Percentiles rank a stretch among this genome's conserved stretches.
These are phyloP conservation scores for Tuberolachnus salignus DNA, from an alignment of 2,888 invertebrate species.

Conservation along the genomic window DNA sequence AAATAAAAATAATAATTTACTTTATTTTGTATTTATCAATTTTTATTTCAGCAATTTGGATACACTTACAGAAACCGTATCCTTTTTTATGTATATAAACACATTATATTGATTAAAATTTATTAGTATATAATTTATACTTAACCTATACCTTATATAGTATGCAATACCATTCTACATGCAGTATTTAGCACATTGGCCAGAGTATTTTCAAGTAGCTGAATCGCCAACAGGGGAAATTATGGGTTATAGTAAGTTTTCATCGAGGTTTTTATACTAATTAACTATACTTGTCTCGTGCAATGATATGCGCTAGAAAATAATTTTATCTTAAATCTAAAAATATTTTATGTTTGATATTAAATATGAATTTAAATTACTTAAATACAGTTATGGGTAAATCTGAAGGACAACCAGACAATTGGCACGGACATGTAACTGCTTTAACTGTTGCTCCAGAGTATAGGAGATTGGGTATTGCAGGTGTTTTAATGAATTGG, in stretches of 20 bases:
- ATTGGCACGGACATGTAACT: constrained; percentile 99
- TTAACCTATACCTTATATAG: constrained; percentile 60
- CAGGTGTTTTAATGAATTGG: constrained; percentile 90
- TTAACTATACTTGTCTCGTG: not conserved
- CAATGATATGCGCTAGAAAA: too few species aligned
- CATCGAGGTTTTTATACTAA: constrained; percentile 61
- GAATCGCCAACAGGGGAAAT: constrained; percentile 95
- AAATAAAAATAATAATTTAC: too few species aligned
- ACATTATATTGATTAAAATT: too few species aligned
- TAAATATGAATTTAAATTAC: not conserved
- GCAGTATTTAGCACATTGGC: constrained; percentile 97
- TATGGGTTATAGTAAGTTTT: constrained; percentile 94
- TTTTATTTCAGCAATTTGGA: constrained; percentile 83
- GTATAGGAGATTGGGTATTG: constrained; percentile 88
- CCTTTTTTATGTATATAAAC: constrained; percentile 18
- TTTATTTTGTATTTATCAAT: too few species aligned
- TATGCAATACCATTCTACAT: constrained; percentile 95
- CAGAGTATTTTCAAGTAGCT: constrained; percentile 97
- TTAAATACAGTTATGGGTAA: constrained; percentile 91
- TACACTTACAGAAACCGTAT: constrained; percentile 90
- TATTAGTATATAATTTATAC: not conserved
- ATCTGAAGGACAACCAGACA: constrained; percentile 92
- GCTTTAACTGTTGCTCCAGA: constrained; percentile 95
- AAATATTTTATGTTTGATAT: too few species aligned
- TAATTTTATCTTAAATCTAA: too few species aligned